Conservation (phyloP, 2,113 vertebrate genomes). For the Perca fluviatilis region DNA sequence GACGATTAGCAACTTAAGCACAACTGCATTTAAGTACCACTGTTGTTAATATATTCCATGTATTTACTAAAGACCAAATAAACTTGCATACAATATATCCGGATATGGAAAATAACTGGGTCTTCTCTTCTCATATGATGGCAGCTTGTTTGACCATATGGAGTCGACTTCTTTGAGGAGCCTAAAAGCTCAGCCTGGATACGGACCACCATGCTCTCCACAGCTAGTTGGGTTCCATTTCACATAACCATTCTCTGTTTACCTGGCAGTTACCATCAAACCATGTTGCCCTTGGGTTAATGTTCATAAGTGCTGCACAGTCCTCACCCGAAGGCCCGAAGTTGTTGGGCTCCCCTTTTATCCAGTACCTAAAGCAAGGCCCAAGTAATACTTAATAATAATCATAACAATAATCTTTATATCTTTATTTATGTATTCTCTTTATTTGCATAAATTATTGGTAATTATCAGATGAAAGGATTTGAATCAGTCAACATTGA, state of each 20-base stretch:
- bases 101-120: not conserved
- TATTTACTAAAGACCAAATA: too few relatives aligned
- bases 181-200: not conserved
- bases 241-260: slow-evolving; percentile 27
- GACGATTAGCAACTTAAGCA: too few relatives aligned
- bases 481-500: not conserved
- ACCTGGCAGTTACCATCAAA: not conserved
- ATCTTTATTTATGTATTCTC: too few relatives aligned
- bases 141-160: not conserved
- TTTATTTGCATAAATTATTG: not conserved
- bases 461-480: not conserved
- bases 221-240: slow-evolving; percentile 21
- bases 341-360: not conserved
- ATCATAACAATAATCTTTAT: not conserved
- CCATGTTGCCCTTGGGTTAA: not conserved
- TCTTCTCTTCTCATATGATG: not conserved
- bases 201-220: not conserved
- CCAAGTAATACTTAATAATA: not conserved
- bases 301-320: not conserved
- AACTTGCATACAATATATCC: not conserved
- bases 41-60: too few relatives aligned
- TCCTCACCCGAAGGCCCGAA: fast-evolving
- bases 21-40: too few relatives aligned
- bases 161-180: not conserved
- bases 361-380: slow-evolving; percentile 51